Evolutionary conservation across 2,888 invertebrate genomes (phyloP).

Genomic region (Tanytarsus gracilentus): DNA sequence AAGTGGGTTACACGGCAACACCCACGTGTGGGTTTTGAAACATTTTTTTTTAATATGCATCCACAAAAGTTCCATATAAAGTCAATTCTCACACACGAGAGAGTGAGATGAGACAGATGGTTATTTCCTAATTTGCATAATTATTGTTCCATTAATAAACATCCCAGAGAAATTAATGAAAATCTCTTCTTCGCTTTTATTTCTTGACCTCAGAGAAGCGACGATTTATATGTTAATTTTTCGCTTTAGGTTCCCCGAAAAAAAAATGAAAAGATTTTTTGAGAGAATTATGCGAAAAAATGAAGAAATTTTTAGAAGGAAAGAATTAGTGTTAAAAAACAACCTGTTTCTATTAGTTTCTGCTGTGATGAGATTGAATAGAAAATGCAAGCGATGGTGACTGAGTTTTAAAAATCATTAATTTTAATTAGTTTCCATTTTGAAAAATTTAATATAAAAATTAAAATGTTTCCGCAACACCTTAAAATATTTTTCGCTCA

Average conservation of each 20-base stretch:
- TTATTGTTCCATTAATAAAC: conserved; percentile 21
- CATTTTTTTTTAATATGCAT: too few relatives aligned
- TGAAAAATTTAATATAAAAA: too few relatives aligned
- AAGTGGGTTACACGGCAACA: too few relatives aligned
- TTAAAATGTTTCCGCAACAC: too few relatives aligned
- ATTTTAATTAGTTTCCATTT: too few relatives aligned
- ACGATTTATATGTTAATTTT: conserved; percentile 26
- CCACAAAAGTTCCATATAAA: too few relatives aligned
- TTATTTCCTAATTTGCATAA: conserved; percentile 25
- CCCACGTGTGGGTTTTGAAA: too few relatives aligned
- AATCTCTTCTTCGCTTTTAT: neutral
- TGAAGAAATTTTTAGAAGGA: conserved; percentile 21
- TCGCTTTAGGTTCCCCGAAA: neutral
- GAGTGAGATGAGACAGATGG: neutral
- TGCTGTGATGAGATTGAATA: too few relatives aligned
- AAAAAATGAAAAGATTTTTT: conserved; percentile 8
- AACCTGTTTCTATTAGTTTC: conserved; percentile 22
- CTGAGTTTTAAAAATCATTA: too few relatives aligned
- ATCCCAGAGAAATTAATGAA: neutral
- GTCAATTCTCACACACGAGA: neutral
- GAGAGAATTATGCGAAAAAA: neutral
- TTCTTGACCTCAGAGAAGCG: conserved; percentile 17
- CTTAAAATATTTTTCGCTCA: too few relatives aligned
- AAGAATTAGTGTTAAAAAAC: conserved; percentile 21
- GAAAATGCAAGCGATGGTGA: too few relatives aligned